A percentile compares a stretch with the other conserved stretches of the same genome.
phyloP scores from a whole-genome alignment of 2,888 invertebrate species.

The Temnothorax ravouxi region DNA sequence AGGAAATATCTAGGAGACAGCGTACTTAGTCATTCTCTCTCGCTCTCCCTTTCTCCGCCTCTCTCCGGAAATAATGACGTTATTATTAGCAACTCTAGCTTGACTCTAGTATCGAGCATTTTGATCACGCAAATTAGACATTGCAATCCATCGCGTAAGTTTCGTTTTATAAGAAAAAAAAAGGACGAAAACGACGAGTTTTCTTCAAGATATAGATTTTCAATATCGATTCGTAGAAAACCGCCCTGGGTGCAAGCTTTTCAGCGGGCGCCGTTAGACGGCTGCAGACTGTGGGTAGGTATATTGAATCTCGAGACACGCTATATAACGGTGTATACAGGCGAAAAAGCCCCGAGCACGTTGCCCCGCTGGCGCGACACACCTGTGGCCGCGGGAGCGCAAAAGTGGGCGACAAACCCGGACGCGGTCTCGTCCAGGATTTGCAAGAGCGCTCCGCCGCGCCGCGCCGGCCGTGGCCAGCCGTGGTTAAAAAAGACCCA shows the following conservation, averaged over 20 bases:
- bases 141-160: background rate
- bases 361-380: slow-evolving; percentile 66
- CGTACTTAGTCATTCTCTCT: background rate
- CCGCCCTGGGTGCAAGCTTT: background rate
- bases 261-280: slow-evolving; percentile 15
- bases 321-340: slow-evolving; percentile 54
- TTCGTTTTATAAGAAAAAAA: background rate
- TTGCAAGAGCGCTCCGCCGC: slow-evolving; percentile 24
- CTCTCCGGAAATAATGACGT: slow-evolving; percentile 4
- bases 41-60: background rate
- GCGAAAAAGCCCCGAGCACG: slow-evolving; percentile 60
- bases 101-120: background rate
- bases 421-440: slow-evolving; percentile 62
- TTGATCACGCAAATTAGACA: background rate
- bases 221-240: slow-evolving; percentile 9
- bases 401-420: slow-evolving; percentile 73
- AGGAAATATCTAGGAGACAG: background rate
- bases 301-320: slow-evolving; percentile 48
- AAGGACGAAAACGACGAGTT: background rate
- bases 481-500: background rate
- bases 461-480: no score
- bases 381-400: slow-evolving; percentile 69
- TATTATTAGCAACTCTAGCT: background rate
- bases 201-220: background rate
- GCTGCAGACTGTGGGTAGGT: background rate